Evolutionary conservation across 2,888 invertebrate species (phyloP), one percentile per base, ranked within the genome.

Genomic region (Ophion costatus): DNA sequence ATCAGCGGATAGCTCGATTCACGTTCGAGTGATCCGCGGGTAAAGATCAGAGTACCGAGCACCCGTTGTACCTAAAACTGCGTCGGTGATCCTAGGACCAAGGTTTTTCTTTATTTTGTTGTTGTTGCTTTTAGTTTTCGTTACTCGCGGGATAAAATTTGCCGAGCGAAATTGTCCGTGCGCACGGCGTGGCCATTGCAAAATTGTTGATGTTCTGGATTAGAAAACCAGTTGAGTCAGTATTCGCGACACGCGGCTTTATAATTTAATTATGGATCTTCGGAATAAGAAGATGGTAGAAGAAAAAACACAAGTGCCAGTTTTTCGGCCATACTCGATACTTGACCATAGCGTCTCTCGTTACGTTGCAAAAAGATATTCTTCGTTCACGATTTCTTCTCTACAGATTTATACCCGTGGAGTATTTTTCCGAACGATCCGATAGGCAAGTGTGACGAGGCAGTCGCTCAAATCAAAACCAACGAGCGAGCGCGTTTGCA

Each of bases 241-340:
- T 82, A 85, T 85, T 85, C 76, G 71, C 76, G n/a, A n/a, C 29
- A 56, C 38, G 78, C 69, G 61, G 70, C 56, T 63, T 42, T 33
- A 71, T 61, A 51, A 67, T 80, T 64, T 80, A 76, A 64, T 67
- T 70, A 33, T 14, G 66, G 29, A 76, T 66, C 51, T 80, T 69
- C 22, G 38, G 33, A 56, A 76, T n/a, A 14, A 42, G 24, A 73
- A 66, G 61, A 51, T 33, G 63, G 14, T 20, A 6, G n/a, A 73
- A 76, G n/a, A n/a, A 42, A 7, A 33, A 4, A 64, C 75, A 38
- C 56, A 69, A 69, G 80, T 82, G 77, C 76, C 82, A 76, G 77
- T 51, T 61, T 80, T 51, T 77, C 51, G 78, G 78, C 69, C 81
- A 77, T 82, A 82, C 79, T 64, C 20, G 29, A 67, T 59, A 57